Evolutionary conservation across 2,113 vertebrate species (phyloP), one percentile per base, ranked within the genome.

Genomic region (Oryzias javanicus): DNA sequence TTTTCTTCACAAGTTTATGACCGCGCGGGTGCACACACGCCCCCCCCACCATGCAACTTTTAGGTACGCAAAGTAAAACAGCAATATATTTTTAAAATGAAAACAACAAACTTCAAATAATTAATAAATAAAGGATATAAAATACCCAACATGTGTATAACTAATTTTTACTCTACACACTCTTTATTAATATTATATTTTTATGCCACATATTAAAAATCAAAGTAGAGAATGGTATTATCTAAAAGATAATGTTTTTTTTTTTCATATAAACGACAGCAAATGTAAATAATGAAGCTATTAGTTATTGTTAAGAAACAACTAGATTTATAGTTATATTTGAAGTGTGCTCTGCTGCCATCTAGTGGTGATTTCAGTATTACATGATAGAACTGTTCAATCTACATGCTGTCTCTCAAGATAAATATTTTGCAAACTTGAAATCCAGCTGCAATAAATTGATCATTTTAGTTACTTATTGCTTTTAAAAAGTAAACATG

Each of bases 291-390:
- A 13, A 3, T n/a, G 10, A 7, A 19, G 16, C 4, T 5, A 27
- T 4, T 27, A 6, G 4, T n/a, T 57, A 15, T 13, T n/a, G 14
- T 27, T 56, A 4, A 55, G 5, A 14, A 51, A 6, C 24, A 35
- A 35, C 8, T 12, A 35, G 3, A 10, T 12, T 35, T 8, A 16
- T 0, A 1, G 24, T 12, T 20, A 4, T 47, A 5, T 4, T 29
- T 18, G 14, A 27, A 4, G 14, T 29, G 56, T 55, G 51, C 42
- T 15, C 40, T 84, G 75, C 77, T 78, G 79, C 81, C 86, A 68
- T 67, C 86, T 83, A 49, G 73, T 69, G 83, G 75, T 0, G 0
- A 14, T 18, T 12, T 14, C 1, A 27, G 58, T 8, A 52, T 47
- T 1, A 1, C 2, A 10, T 3, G 4, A 50, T 40, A 6, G 2